Percentiles rank a stretch among this genome's conserved stretches.
These are phyloP conservation scores for Cavia porcellus DNA, from an alignment of 2,113 vertebrate genomes.

Conservation along the genomic window DNA sequence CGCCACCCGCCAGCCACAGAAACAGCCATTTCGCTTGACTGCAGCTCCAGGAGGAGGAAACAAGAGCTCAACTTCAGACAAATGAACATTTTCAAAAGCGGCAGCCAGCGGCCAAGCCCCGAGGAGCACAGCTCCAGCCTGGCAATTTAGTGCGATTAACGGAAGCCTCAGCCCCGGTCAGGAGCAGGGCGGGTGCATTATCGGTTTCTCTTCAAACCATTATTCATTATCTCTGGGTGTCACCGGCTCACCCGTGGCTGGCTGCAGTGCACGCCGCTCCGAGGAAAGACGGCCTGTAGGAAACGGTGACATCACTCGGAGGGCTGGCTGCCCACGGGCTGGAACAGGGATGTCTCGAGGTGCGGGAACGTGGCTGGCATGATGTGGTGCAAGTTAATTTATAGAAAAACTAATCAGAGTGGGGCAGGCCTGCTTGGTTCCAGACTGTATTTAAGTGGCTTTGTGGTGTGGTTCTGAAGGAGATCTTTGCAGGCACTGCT, in stretches of 20 bases:
- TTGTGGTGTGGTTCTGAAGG: neutral
- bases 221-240: slow-evolving; percentile 68
- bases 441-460: neutral
- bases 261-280: neutral
- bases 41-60: neutral
- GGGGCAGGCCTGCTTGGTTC: neutral
- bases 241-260: neutral
- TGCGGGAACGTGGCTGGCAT: slow-evolving; percentile 72
- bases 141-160: neutral
- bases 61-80: slow-evolving; percentile 16
- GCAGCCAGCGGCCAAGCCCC: neutral
- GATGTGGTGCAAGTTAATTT: slow-evolving; percentile 78
- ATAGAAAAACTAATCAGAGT: slow-evolving; percentile 68
- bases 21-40: slow-evolving; percentile 44
- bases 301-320: slow-evolving; percentile 50
- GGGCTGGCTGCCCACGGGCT: slow-evolving; percentile 52
- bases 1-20: neutral
- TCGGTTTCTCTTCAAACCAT: slow-evolving; percentile 64
- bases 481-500: neutral
- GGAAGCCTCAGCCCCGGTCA: slow-evolving; percentile 37
- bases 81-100: slow-evolving; percentile 34
- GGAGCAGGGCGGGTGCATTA: slow-evolving; percentile 58
- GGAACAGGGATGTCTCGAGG: slow-evolving; percentile 74
- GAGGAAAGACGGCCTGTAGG: slow-evolving; percentile 76
- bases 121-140: neutral